Base-by-base conservation (phyloP, 2,113 vertebrate genomes). In the Ancistrus triradiatus region DNA sequence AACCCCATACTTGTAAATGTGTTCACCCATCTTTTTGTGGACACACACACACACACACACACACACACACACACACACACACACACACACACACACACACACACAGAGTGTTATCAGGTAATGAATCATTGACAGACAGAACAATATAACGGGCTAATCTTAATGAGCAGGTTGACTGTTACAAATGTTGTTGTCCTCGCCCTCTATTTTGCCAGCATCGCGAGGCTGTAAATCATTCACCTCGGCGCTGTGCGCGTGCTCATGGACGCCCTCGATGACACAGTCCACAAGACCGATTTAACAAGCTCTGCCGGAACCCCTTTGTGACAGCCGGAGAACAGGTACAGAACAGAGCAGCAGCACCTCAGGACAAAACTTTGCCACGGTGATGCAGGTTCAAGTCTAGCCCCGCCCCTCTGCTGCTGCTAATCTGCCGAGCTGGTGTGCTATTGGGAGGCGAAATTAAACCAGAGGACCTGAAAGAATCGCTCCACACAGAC, bases 171-270 rank as follows among this genome's bases (percentile, higher is more conserved):
- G 28, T 46, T 57, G 63, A 66, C 51, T 57, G 52, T 56, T 47
- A 65, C 40, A 65, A 65, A 56, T 56, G 63, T 42, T 33, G 11
- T 22, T 19, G 47, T 37, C 63, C 51, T 35, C 51, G 14, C 50
- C 38, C 25, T 55, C 63, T 64, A 51, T 57, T 48, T 37, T 2
- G 28, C 10, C n/a, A 9, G 10, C 15, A 18, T 65, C 11, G n/a
- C 6, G n/a, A 56, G 42, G 51, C 63, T 65, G 63, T 65, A 57
- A 65, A 65, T 65, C 63, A 65, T 56, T 65, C 42, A 55, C 3
- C 38, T 55, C 40, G 3, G 27, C 14, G 1, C 18, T 28, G 7
- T 22, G 2, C 3, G 11, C 19, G 8, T 33, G 10, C 53, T 19
- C 21, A 15, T 37, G 35, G 35, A 58, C 8, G 11, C 14, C 52